Base-by-base conservation (phyloP, 92 coral and sea anemone genomes). In the Paragorgia papillata region DNA sequence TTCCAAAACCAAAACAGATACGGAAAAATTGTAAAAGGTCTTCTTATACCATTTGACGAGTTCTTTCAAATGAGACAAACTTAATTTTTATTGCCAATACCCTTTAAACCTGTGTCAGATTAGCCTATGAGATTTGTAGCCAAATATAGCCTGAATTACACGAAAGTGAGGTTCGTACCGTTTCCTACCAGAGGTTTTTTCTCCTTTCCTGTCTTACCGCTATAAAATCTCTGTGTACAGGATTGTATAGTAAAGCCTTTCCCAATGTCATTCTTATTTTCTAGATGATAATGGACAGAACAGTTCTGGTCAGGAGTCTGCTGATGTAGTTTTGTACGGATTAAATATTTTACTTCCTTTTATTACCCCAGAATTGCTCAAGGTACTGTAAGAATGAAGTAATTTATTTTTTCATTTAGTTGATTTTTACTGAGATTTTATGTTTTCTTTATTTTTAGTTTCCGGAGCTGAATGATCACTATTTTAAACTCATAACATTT, bases 321-420 rank as follows among this genome's bases (percentile, higher is more conserved):
- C 86, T 33, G 96, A 94, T 54, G 91, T 94, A 66, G 89, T 92
- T n/a, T 80, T 94, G 17, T 90, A 90, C 85, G 98, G 98, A 31
- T 85, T 94, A 32, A 92, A 94, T 76, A 88, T 88, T 31, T 85
- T 94, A 67, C 83, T 94, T 35, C 98, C 98, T 60, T 89, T 94
- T 22, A 88, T 94, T 81, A 85, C 98, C 1, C 31, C 95, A 9
- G 98, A 94, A 62, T 80, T 94, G 19, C 90, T 94, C 64, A 88
- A 88, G 97, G 98, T 90, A 63, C 53, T 8, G 9, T 32, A 29
- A n/a, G 22, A 21, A 8, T 31, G 18, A 26, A 39, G 26, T 24
- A 53, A 27, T 26, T 28, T 5, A 4, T 41, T 18, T 12, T 40
- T 69, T n/a, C 5, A 13, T 35, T 28, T 69, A 1, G 25, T 41